Evolutionary conservation across 2,888 invertebrate genomes (phyloP), one percentile per base, ranked within the genome.

Genomic region (Rhaphigaster nebulosa): DNA sequence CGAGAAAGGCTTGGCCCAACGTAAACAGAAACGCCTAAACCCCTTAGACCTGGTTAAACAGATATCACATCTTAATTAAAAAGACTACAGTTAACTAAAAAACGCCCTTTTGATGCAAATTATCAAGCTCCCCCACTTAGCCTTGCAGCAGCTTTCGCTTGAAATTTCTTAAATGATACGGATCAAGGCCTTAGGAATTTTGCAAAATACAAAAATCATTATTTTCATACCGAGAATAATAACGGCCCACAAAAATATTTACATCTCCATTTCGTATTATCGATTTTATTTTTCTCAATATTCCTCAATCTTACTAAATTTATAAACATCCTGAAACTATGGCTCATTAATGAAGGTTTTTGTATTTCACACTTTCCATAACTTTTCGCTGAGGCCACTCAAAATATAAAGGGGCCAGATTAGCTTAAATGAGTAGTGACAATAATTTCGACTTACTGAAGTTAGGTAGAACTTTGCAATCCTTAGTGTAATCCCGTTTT

Each of bases 381-480:
- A 65, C 29, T 65, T 65, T 65, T 65, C 65, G 29, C 29, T 15
- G 65, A 65, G 29, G 65, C 29, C 29, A 29, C 29, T 29, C 65
- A n/a, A 65, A 29, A 65, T 65, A 65, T 65, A 65, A 65, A 65
- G 65, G 65, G 65, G 13, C 13, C 65, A 65, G 65, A 65, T 65
- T 65, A 65, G 65, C 65, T 65, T 29, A 65, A 65, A 65, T 65
- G 65, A 65, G 65, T 65, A 65, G 65, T 65, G 65, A 65, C 65
- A 65, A 65, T 65, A 65, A 65, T 65, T 65, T 65, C 65, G 65
- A 65, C 65, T 65, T 65, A 65, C 65, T 65, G 65, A 65, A 65
- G 65, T 65, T 65, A 65, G 65, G 29, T n/a, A 10, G 29, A 65
- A 65, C 29, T 65, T 65, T 29, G 65, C 65, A 65, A 15, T 65